Evolutionary conservation across 1,140 invertebrate species (phyloP), one percentile per base, ranked within the genome.

Genomic region (Drosophila bocki): DNA sequence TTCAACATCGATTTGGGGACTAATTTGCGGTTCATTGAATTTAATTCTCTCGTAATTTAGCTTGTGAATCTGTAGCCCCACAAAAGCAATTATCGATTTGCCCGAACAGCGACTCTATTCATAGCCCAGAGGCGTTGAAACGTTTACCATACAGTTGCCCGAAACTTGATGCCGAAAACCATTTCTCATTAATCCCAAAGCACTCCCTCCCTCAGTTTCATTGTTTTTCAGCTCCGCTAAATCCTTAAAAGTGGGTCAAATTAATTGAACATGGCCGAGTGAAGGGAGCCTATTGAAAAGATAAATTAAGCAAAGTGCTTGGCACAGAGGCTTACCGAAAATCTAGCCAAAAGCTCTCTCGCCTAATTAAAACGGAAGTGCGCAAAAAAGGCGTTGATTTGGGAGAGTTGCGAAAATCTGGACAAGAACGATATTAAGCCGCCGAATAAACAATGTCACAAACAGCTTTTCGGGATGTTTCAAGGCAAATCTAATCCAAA

Each of bases 61-160:
- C 68, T 50, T n/a, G 62, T 48, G 61, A 72, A 69, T 79, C 77
- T 82, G 59, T n/a, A 47, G 69, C 15, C 63, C 56, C 53, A 64
- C 70, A 35, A 79, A 75, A 71, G 57, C 70, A 80, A 72, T 85
- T 84, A 84, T 84, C 82, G 81, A 84, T 84, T 81, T 42, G 45
- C 41, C 29, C 71, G 35, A 47, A 56, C 41, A 32, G 56, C 57
- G 26, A 33, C 47, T 62, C 76, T 84, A 80, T 83, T 59, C 58
- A 63, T 80, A 84, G 56, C 51, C 39, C 45, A 17, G 8, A 41
- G 51, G 58, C 57, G 41, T 56, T 45, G 42, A 29, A 44, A 71
- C 42, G 19, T 35, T 62, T 67, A 56, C 19, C 48, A 53, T 56
- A 44, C 65, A 82, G n/a, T 47, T 63, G 13, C 11, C 41, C 32